Conservation (phyloP, 2,888 invertebrate genomes). For the Pheosia gnoma region DNA sequence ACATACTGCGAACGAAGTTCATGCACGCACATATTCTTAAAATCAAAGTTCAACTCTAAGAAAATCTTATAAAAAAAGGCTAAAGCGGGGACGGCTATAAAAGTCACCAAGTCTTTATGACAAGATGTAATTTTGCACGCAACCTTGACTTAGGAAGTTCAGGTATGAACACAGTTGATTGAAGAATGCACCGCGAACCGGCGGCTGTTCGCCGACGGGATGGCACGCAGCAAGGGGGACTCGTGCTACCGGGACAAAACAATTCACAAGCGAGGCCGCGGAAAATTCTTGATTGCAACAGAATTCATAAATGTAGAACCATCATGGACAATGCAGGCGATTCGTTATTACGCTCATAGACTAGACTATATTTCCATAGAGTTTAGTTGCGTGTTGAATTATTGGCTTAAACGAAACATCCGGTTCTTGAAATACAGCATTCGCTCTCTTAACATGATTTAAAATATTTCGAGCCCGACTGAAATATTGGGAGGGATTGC, state of each 20-base stretch:
- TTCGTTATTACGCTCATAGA: background rate
- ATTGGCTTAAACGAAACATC: conserved; percentile 37
- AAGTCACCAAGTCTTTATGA: background rate
- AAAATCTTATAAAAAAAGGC: background rate
- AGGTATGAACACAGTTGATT: conserved; percentile 27
- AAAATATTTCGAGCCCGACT: conserved; percentile 3
- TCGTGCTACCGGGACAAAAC: conserved; percentile 41
- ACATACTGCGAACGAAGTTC: conserved; percentile 22
- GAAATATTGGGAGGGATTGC: background rate
- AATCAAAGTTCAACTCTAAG: conserved; percentile 22
- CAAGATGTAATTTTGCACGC: background rate
- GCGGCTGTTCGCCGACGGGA: conserved; percentile 26
- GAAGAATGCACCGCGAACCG: conserved; percentile 28
- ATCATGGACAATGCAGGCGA: conserved; percentile 14
- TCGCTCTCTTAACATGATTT: conserved; percentile 5
- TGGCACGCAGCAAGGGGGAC: conserved; percentile 4
- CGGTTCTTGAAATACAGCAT: conserved; percentile 32
- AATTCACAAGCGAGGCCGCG: conserved; percentile 47
- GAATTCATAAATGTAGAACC: conserved; percentile 24
- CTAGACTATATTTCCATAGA: conserved; percentile 16
- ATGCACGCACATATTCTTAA: background rate
- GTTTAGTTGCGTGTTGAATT: conserved; percentile 12
- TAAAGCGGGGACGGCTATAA: background rate
- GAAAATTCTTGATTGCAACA: conserved; percentile 15
- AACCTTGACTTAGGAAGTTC: conserved; percentile 15